Conservation (phyloP, 92 coral and sea anemone species). For the Bergia puertoricense region DNA sequence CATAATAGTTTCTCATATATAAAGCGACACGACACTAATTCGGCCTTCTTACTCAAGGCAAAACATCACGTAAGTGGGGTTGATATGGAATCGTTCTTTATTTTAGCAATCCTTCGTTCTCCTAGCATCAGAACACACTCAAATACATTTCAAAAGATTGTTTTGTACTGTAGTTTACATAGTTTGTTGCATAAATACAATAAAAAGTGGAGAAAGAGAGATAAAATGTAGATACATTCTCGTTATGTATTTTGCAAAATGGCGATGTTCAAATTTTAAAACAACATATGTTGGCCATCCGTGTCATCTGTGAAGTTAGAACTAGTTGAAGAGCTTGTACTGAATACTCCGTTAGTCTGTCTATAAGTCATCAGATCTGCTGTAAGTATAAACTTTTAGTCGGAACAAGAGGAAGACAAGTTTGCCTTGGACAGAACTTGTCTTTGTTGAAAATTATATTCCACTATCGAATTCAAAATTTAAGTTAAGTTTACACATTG, state of each 20-base stretch:
- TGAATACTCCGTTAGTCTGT: too few species aligned
- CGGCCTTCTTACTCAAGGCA: conserved; percentile 39
- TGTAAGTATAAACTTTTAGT: too few species aligned
- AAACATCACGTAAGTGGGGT: conserved; percentile 31
- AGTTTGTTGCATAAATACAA: neutral
- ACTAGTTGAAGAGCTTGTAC: too few species aligned
- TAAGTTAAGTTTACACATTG: neutral
- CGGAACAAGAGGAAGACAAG: too few species aligned
- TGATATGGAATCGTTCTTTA: neutral
- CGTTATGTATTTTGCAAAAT: neutral
- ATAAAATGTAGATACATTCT: neutral
- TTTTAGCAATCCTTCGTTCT: conserved; percentile 14
- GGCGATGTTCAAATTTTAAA: neutral
- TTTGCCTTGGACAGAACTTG: too few species aligned
- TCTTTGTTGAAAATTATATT: too few species aligned
- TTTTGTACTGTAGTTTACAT: neutral
- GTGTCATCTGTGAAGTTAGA: too few species aligned
- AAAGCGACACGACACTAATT: neutral
- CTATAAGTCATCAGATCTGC: too few species aligned
- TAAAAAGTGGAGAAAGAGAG: neutral
- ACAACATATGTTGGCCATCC: neutral
- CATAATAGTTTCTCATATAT: conserved; percentile 32
- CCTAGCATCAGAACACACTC: neutral
- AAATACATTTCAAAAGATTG: neutral
- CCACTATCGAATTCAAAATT: too few species aligned